Evolutionary conservation across 2,113 vertebrate species (phyloP).

Genomic region (Arvicanthis niloticus): DNA sequence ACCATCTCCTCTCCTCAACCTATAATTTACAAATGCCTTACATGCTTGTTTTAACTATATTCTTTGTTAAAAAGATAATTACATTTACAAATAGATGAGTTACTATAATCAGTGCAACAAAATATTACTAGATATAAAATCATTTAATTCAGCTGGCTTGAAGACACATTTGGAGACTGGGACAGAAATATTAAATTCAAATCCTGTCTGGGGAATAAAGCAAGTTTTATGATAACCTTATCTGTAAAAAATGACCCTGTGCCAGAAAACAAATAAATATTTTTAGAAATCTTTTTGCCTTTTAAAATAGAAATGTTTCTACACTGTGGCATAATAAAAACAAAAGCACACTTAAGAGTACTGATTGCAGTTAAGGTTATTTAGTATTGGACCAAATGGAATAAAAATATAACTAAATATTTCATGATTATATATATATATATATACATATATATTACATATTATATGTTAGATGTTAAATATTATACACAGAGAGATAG

Average conservation of each 20-base stretch:
- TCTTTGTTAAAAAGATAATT: background rate
- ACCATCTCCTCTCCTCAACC: background rate
- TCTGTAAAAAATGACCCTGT: background rate
- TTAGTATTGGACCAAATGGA: background rate
- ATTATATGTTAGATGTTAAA: no score
- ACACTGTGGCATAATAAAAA: background rate
- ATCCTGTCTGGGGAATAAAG: background rate
- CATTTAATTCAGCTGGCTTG: background rate
- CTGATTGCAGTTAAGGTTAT: background rate
- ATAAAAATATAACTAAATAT: background rate
- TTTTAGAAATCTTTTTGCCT: background rate
- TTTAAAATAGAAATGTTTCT: background rate
- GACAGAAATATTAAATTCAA: background rate
- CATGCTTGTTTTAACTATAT: background rate
- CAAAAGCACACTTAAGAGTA: background rate
- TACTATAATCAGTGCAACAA: background rate
- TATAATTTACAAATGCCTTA: background rate
- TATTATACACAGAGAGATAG: no score
- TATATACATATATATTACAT: no score
- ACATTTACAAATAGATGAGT: background rate
- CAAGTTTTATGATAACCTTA: background rate
- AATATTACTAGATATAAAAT: background rate
- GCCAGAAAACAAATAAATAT: background rate
- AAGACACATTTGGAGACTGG: background rate
- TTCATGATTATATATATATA: background rate